Evolutionary conservation across 2,888 invertebrate species (phyloP).

Genomic region (Geotrupes spiniger): DNA sequence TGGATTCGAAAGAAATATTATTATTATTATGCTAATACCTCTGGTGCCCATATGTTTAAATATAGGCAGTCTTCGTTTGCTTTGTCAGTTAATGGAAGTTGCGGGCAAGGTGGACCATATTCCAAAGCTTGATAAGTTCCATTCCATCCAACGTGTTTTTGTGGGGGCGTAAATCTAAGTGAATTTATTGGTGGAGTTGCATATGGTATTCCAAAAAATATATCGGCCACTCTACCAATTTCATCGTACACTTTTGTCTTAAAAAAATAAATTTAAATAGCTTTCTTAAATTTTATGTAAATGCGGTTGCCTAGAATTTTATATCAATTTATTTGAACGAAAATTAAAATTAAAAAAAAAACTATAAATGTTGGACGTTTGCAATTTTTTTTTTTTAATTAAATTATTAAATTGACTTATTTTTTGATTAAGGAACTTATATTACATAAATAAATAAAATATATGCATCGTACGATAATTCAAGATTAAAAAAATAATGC

Average conservation of each 20-base stretch:
- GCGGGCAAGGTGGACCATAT: slow-evolving; percentile 69
- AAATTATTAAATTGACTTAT: no score
- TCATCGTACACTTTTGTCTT: slow-evolving; percentile 69
- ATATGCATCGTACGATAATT: neutral
- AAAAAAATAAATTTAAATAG: neutral
- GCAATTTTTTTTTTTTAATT: no score
- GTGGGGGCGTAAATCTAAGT: slow-evolving; percentile 72
- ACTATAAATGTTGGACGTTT: no score
- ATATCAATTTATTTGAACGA: no score
- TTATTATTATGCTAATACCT: slow-evolving; percentile 51
- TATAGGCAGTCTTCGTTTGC: slow-evolving; percentile 82
- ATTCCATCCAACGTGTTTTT: slow-evolving; percentile 69
- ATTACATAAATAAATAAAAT: no score
- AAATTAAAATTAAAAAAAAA: no score
- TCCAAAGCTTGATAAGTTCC: slow-evolving; percentile 67
- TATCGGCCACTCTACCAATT: slow-evolving; percentile 61
- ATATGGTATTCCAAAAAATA: slow-evolving; percentile 77
- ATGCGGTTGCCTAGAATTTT: no score
- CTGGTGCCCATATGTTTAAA: slow-evolving; percentile 85
- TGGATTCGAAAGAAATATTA: neutral
- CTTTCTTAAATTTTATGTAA: no score
- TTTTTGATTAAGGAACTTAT: no score
- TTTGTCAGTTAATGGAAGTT: slow-evolving; percentile 49
- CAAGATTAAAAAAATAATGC: slow-evolving; percentile 10
- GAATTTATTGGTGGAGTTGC: slow-evolving; percentile 74